Conservation (phyloP, 2,113 vertebrate genomes). For the Daboia siamensis region DNA sequence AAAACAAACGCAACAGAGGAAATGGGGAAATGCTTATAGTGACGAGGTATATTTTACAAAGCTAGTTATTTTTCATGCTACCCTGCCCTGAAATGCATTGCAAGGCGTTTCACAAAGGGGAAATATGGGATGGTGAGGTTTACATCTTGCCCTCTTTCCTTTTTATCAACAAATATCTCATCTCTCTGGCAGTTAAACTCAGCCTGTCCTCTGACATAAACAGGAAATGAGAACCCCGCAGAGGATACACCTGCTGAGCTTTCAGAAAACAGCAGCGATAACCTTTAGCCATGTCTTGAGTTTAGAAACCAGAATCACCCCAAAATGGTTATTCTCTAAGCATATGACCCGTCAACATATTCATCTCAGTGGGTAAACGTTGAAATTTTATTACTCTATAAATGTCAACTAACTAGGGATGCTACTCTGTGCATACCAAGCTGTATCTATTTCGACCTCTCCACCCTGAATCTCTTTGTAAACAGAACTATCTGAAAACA, state of each 20-base stretch:
- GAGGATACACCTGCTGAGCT: slow-evolving; percentile 31
- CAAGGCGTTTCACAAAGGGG: not conserved
- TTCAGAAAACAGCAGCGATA: not conserved
- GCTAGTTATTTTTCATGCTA: not conserved
- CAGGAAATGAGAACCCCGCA: slow-evolving; percentile 19
- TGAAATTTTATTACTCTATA: not conserved
- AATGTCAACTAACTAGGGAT: not conserved
- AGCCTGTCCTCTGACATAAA: slow-evolving; percentile 17
- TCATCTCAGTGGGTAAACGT: not conserved
- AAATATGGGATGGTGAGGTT: not conserved
- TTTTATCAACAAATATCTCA: slow-evolving; percentile 6
- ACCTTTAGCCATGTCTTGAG: slow-evolving; percentile 11
- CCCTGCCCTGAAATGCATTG: not conserved
- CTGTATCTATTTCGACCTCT: not conserved
- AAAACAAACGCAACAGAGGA: not conserved
- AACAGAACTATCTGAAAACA: not conserved
- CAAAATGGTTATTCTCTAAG: not conserved
- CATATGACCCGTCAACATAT: not conserved
- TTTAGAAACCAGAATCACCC: slow-evolving; percentile 16
- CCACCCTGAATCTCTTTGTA: not conserved
- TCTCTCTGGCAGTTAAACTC: not conserved
- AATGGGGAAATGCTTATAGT: not conserved
- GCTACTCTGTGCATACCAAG: not conserved
- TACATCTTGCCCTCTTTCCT: not conserved
- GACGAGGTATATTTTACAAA: not conserved